phyloP scores from a whole-genome alignment of 2,113 vertebrate genomes.

The Pedionomus torquatus region DNA sequence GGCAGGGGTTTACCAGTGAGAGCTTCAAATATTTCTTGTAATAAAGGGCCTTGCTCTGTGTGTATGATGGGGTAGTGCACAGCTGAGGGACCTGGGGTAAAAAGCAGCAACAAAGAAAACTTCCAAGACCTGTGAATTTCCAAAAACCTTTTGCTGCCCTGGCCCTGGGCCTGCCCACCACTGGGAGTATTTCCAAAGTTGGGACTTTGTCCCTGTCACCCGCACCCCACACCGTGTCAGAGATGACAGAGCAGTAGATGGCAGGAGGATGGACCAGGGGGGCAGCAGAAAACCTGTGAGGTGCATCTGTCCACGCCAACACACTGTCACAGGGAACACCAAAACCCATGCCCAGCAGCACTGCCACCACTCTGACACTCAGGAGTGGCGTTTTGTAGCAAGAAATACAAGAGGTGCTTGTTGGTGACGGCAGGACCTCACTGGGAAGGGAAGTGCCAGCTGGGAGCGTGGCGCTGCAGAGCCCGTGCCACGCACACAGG shows the following conservation, averaged over 20 bases:
- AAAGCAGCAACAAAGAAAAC: background rate
- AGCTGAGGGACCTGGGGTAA: background rate
- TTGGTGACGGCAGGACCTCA: background rate
- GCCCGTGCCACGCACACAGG: background rate
- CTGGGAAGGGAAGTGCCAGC: background rate
- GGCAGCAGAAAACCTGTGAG: background rate
- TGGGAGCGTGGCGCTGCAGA: background rate
- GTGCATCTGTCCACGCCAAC: background rate
- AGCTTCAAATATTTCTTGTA: background rate
- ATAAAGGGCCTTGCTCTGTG: background rate
- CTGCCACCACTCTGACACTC: fast-evolving
- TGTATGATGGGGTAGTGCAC: fast-evolving
- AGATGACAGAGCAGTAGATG: background rate
- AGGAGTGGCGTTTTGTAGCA: fast-evolving
- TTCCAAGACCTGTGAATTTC: background rate
- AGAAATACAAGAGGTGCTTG: background rate
- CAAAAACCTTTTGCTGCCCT: background rate
- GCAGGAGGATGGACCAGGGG: too few relatives aligned
- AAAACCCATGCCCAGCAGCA: fast-evolving
- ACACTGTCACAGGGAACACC: background rate
- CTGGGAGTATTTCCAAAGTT: background rate
- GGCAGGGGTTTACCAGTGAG: background rate
- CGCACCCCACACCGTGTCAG: background rate
- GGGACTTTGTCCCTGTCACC: background rate
- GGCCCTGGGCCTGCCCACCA: background rate